phyloP scores from a whole-genome alignment of 2,113 vertebrate genomes.

The Manacus vitellinus region DNA sequence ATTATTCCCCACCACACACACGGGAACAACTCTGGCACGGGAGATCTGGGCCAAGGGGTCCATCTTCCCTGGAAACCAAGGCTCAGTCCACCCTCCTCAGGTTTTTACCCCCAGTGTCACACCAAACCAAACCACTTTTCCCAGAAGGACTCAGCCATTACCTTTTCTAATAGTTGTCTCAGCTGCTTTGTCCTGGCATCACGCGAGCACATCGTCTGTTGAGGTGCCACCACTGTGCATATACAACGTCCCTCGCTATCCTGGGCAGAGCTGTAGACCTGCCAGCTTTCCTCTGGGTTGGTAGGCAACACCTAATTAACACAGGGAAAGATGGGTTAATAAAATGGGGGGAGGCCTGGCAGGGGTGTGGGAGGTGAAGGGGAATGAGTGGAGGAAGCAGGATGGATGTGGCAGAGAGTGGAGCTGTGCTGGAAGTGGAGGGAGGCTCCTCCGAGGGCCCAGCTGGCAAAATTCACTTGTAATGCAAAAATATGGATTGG shows the following conservation, averaged over 20 bases:
- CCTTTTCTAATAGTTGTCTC: slow-evolving; percentile 98
- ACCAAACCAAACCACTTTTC: neutral
- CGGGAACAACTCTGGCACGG: rapidly evolving
- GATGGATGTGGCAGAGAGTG: neutral
- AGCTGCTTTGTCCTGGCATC: slow-evolving; percentile 98
- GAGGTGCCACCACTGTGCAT: slow-evolving; percentile 98
- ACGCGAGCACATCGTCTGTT: slow-evolving; percentile 97
- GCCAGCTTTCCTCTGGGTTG: slow-evolving; percentile 98
- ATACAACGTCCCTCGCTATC: slow-evolving; percentile 98
- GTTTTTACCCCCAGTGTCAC: neutral
- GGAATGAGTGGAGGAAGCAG: neutral
- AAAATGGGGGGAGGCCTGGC: neutral
- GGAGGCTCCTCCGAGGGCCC: neutral
- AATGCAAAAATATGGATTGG: slow-evolving; percentile 43
- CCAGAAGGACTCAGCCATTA: slow-evolving; percentile 55
- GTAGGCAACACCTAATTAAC: slow-evolving; percentile 89
- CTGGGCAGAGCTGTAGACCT: slow-evolving; percentile 98
- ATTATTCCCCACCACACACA: neutral
- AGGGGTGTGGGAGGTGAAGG: neutral
- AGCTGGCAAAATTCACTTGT: neutral
- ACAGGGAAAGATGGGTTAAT: neutral
- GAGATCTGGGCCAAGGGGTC: neutral
- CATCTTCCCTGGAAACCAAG: neutral
- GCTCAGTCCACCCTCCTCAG: neutral
- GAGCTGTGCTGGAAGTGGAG: neutral